phyloP scores from a whole-genome alignment of 53 echinoderm and acorn worm genomes.

The Mesocentrotus franciscanus region DNA sequence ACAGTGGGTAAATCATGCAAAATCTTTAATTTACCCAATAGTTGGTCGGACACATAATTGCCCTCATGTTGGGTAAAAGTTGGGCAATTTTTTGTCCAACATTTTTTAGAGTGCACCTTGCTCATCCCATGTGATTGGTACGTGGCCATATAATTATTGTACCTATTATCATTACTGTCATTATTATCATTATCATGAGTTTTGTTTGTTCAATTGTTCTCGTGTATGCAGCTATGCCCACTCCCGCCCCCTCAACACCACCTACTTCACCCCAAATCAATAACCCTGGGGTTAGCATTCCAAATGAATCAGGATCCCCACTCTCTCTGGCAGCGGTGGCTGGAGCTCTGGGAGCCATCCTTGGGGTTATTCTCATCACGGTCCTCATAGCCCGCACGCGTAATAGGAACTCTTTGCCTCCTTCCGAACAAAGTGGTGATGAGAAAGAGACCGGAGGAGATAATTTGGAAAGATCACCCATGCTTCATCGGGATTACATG shows the following conservation, averaged over 20 bases:
- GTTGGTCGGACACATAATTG: no score
- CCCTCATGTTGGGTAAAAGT: no score
- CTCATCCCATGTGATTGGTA: no score
- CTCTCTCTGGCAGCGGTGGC: constrained; percentile 29
- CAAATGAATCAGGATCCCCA: neutral
- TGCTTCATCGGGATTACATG: constrained; percentile 14
- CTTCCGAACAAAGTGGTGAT: neutral
- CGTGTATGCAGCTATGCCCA: constrained; percentile 16
- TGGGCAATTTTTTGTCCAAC: no score
- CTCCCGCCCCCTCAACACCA: neutral
- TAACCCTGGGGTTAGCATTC: neutral
- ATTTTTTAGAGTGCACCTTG: no score
- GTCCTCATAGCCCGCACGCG: neutral
- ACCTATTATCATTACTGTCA: neutral
- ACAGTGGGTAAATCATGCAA: no score
- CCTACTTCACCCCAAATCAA: neutral
- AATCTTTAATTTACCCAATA: no score
- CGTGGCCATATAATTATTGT: no score
- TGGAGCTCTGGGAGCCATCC: neutral
- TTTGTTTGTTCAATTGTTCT: neutral
- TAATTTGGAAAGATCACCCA: neutral
- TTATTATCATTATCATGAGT: neutral
- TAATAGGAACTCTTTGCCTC: neutral
- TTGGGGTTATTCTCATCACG: constrained; percentile 17
- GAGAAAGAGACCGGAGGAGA: neutral